These are phyloP conservation scores for Koerneria pararmatus DNA, from an alignment of 2,888 invertebrate species.

Conservation along the genomic window DNA sequence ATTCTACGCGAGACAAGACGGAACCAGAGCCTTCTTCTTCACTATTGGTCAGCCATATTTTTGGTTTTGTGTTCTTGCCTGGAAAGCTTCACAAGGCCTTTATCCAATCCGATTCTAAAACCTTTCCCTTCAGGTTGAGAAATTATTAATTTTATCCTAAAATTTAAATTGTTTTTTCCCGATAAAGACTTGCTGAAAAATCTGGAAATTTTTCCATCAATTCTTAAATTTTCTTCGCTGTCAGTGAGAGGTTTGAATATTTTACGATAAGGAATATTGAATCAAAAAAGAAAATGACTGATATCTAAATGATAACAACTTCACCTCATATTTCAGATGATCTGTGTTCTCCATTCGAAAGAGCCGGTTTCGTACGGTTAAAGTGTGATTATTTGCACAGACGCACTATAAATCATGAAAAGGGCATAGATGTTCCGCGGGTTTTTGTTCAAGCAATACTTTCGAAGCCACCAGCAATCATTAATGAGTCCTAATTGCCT, in stretches of 20 bases:
- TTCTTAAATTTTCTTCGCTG: not conserved
- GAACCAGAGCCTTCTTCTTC: constrained; percentile 74
- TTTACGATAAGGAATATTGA: no score
- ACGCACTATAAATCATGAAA: constrained; percentile 85
- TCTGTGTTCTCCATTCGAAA: constrained; percentile 69
- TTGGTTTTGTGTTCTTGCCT: not conserved
- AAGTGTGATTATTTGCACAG: constrained; percentile 77
- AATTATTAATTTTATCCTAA: not conserved
- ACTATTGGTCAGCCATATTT: constrained; percentile 57
- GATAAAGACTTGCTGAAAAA: not conserved
- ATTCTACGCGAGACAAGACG: constrained; percentile 92
- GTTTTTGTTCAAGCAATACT: constrained; percentile 90
- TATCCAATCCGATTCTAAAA: no score
- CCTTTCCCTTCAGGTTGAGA: not conserved
- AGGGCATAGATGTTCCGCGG: constrained; percentile 82
- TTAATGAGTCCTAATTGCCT: no score
- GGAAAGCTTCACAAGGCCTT: no score
- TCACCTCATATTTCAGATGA: constrained; percentile 66
- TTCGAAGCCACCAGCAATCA: no score
- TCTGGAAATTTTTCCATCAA: not conserved
- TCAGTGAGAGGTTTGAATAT: not conserved
- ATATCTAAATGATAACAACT: not conserved
- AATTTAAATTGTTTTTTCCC: not conserved
- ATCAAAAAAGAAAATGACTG: not conserved
- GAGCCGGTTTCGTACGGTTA: constrained; percentile 72